Base-by-base conservation (phyloP, 2,113 vertebrate species). In the Neomonachus schauinslandi region DNA sequence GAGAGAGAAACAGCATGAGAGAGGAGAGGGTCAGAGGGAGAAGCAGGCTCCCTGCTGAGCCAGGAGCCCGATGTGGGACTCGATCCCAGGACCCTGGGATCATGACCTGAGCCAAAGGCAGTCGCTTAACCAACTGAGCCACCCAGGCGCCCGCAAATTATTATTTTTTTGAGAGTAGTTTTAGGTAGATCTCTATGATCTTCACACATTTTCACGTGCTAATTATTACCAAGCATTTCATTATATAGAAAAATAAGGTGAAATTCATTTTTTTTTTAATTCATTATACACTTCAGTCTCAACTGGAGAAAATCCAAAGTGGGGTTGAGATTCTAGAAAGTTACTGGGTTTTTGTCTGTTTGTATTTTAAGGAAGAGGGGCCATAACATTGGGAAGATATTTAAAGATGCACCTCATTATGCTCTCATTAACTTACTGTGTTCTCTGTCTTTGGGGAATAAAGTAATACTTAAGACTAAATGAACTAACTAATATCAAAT, bases 391-490 rank as follows among this genome's bases (percentile, higher is more conserved):
- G 55, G 26, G 12, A 94, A 93, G 63, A 69, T 71, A 76, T 81
- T 90, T 94, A 88, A 96, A 59, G 33, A 89, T 80, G 18, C 69
- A 88, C 76, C 79, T 88, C n/a, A 91, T 72, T 89, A 55, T 71
- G 71, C 11, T 90, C 57, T 94, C 65, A 89, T 80, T 96, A 94
- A 96, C 33, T 94, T 80, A 84, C 65, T 88, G 31, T 93, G 79
- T 72, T 93, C 22, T 81, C 77, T 86, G 39, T 67, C 91, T 95
- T 96, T 94, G 5, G 72, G 57, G 91, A 95, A 89, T 95, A 93
- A 97, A 97, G 55, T 84, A 91, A 91, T 93, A 96, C 49, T 96
- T 97, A 96, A 98, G 67, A 91, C 79, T 79, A 94, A 97, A 69
- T 82, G 53, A 92, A 89, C 97, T 94, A 91, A 95, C 80, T 96